Evolutionary conservation across 1,140 invertebrate genomes (phyloP).

Genomic region (Aphelinus atriplicis): DNA sequence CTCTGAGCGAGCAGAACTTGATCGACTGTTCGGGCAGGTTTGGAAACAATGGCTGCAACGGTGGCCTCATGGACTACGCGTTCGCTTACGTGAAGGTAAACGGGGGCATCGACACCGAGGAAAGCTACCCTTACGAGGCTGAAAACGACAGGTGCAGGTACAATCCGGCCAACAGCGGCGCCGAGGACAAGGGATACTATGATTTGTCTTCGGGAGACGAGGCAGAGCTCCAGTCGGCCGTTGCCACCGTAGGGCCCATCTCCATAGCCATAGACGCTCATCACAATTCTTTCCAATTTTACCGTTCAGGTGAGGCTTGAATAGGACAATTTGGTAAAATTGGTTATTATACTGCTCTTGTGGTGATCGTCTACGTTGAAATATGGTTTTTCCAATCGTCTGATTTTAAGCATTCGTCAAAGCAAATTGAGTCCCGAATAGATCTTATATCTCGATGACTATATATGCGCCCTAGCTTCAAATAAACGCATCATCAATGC

Average conservation of each 20-base stretch:
- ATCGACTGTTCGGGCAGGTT: slow-evolving; percentile 91
- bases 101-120: slow-evolving; percentile 89
- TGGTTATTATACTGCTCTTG: background rate
- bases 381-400: background rate
- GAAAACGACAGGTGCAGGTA: slow-evolving; percentile 79
- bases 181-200: slow-evolving; percentile 83
- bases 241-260: slow-evolving; percentile 89
- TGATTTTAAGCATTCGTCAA: too few species aligned
- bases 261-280: slow-evolving; percentile 93
- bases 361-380: background rate
- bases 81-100: slow-evolving; percentile 94
- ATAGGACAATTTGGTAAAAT: background rate
- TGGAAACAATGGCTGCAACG: slow-evolving; percentile 95
- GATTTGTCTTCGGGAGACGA: slow-evolving; percentile 80
- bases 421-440: too few species aligned
- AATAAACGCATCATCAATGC: slow-evolving; percentile 6
- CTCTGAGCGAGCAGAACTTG: slow-evolving; percentile 96
- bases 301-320: slow-evolving; percentile 69
- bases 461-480: too few species aligned
- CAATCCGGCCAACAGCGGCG: slow-evolving; percentile 76
- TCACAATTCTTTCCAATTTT: slow-evolving; percentile 81
- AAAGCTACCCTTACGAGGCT: slow-evolving; percentile 87
- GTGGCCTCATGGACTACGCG: slow-evolving; percentile 93
- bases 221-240: slow-evolving; percentile 74
- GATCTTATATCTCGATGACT: too few species aligned